Evolutionary conservation across 2,113 vertebrate genomes (phyloP), one percentile per base, ranked within the genome.

Genomic region (Dipodomys ordii): DNA sequence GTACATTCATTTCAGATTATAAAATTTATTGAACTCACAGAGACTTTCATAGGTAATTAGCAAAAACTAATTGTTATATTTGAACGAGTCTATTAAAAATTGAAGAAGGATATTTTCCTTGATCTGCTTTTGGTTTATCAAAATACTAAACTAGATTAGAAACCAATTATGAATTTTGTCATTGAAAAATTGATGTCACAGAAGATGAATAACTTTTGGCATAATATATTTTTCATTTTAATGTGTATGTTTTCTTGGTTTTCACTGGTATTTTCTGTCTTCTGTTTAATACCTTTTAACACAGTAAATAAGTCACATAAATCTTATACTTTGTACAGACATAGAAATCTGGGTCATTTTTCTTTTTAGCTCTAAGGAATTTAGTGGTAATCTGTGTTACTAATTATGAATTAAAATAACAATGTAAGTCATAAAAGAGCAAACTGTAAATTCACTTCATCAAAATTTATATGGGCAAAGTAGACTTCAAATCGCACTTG

Each of bases 191-290:
- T 74, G 81, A 44, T 92, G 28, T 57, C 67, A 1, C 88, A 46
- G 13, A 27, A 12, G 77, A 92, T n/a, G 0, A 28, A 32, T n/a
- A 32, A 83, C 0, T 90, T 5, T 78, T 83, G 79, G 7, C 39
- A 72, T 94, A 83, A 57, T 83, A 20, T 16, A 92, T 32, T 79
- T 53, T 92, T 28, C 11, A 76, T 83, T 96, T 96, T 27, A 80
- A 7, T 30, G 9, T 57, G 39, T 83, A 81, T 35, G 15, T 87
- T 90, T 94, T 79, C 88, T 11, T 81, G 72, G 49, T 53, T 71
- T 46, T 60, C 10, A 19, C 84, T 93, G 89, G 72, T 91, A 92
- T 65, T 68, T 96, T 57, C 28, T 76, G 30, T 53, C 2, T 68
- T 68, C 2, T 44, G 27, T 94, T 27, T 44, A 25, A 10, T 92